Evolutionary conservation across 2,113 vertebrate genomes (phyloP), one percentile per base, ranked within the genome.

Genomic region (Xyrauchen texanus): DNA sequence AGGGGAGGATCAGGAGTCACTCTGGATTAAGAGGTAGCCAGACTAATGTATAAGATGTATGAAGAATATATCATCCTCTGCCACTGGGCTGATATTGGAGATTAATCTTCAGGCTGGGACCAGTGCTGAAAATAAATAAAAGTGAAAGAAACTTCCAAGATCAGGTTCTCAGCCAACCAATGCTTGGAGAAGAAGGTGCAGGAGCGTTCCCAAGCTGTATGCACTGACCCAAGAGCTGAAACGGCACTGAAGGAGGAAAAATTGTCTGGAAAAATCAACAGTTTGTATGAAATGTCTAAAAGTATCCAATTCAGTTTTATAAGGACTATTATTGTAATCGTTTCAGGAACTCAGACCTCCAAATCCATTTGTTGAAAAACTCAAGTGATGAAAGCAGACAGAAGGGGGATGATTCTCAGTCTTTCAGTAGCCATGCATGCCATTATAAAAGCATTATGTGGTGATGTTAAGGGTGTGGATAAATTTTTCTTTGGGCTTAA

Each of bases 201-300:
- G 51, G 60, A 77, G 52, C 53, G 16, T 10, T 21, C 34, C 15
- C 52, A 46, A 52, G 53, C 45, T 63, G 12, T 11, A 53, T 53
- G 8, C 67, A 45, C 49, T 64, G 77, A 70, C 68, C 58, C 55
- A 62, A 58, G 53, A 73, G 62, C 64, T 55, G 21, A 61, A 60
- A 64, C 65, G 68, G 61, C 58, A 76, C 16, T 72, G 80, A 4
- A 71, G 16, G 49, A 76, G 57, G 64, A 67, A 62, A 72, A 78
- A 62, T 15, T 7, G 62, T 49, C 76, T 82, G 81, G 81, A 82
- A 78, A 82, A 82, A 73, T 82, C 81, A 78, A 67, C 81, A 82
- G 49, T 75, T 78, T 71, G 75, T 72, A 82, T 66, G 74, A 77
- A 81, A 81, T 8, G 68, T 72, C 61, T 70, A 65, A 73, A 70